These are phyloP conservation scores for Redunca redunca DNA, from an alignment of 2,113 vertebrate species.

Conservation along the genomic window DNA sequence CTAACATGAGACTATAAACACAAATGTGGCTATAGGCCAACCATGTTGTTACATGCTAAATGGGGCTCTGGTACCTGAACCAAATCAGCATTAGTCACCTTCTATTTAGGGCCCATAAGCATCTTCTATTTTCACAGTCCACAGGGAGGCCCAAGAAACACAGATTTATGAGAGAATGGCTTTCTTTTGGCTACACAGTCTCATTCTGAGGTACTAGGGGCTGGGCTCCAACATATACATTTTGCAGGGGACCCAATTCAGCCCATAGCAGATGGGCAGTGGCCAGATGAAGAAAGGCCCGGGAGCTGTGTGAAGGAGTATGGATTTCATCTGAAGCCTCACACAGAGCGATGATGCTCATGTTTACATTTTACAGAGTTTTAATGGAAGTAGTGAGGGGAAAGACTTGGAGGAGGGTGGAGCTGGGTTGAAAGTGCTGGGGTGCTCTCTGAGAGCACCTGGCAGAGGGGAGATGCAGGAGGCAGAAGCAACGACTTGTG, in stretches of 20 bases:
- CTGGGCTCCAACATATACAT: neutral
- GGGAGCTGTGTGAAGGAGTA: neutral
- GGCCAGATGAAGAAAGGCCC: neutral
- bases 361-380: neutral
- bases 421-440: neutral
- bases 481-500: neutral
- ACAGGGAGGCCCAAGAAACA: neutral
- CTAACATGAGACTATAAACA: neutral
- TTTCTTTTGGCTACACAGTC: neutral
- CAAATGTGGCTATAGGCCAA: neutral
- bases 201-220: neutral
- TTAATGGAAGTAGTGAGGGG: neutral
- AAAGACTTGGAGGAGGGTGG: neutral
- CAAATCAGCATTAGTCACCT: neutral
- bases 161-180: neutral
- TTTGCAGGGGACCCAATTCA: neutral
- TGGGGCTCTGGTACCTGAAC: neutral
- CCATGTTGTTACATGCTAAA: neutral
- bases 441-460: neutral
- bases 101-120: neutral
- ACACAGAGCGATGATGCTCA: accelerated
- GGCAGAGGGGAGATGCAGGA: neutral
- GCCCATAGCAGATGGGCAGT: neutral
- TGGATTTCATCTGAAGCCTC: neutral
- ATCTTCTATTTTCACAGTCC: neutral